Evolutionary conservation across 2,113 vertebrate species (phyloP), one percentile per base, ranked within the genome.

Genomic region (Anhinga rufa): DNA sequence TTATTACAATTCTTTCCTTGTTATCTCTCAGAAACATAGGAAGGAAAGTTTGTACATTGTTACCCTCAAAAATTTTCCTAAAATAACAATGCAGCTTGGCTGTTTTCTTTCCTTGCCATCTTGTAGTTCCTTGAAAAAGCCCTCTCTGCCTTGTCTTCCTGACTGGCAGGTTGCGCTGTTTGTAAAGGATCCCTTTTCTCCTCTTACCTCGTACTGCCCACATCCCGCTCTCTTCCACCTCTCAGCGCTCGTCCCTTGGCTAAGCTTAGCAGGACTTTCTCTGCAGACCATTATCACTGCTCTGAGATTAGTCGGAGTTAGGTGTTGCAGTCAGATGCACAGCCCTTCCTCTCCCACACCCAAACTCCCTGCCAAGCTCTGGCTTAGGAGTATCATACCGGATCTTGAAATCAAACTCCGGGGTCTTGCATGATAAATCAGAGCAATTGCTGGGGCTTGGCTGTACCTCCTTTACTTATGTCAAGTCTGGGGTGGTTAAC

Each of bases 261-360:
- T 84, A 60, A 83, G 88, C 94, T 92, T 46, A 82, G 80, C 85
- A 87, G 76, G 90, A 90, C 91, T 94, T 82, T 93, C 88, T 68
- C 91, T 88, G 75, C 58, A 90, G 86, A 70, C 74, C 32, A 38
- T 54, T 93, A 94, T 74, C 69, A 36, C 69, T 66, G 86, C 77
- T 86, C 68, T 2, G 28, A 89, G 88, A 95, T 78, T 75, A 90
- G 61, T 14, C 2, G 0, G 24, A 69, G 92, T 61, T 49, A 93
- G 92, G 88, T 83, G 92, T 18, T 82, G 74, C 54, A 94, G 77
- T 76, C 48, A 88, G 81, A 90, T 36, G 80, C 65, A 85, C 71
- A 65, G 81, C 80, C 89, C 75, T 91, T 90, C 80, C 88, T 82
- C 82, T 95, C 74, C 74, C 66, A 87, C 92, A 89, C 65, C 88